Base-by-base conservation (phyloP, 2,797 vertebrate genomes). In the Mormyrus hasselquistii region DNA sequence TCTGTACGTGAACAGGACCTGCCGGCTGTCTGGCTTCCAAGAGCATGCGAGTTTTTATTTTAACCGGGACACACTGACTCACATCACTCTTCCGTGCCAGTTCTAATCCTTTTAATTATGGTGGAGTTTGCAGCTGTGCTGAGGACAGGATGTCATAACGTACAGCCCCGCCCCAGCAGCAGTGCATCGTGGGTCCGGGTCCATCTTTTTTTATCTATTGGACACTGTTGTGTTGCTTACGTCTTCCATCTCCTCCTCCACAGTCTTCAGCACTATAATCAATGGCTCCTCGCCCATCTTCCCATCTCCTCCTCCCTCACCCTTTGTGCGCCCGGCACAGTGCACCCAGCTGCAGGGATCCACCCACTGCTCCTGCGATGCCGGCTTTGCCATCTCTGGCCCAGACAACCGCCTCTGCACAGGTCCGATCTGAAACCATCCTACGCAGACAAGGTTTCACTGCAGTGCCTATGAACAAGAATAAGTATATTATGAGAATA, bases 371-470 rank as follows among this genome's bases (percentile, higher is more conserved):
- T 95, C 94, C 91, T 96, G 96, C 69, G 95, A 95, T 0, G 93
- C 94, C 0, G 96, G 95, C 12, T 96, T 95, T 93, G 95, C 95
- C 92, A 94, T 96, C 83, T 94, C 94, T 2, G 95, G 95, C 55
- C 94, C 92, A 0, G 94, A 95, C 92, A 96, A 92, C 90, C 93
- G 93, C 91, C 91, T 95, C 86, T 96, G 96, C 91, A 95, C 94
- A 91, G 96, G 96, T 96, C 19, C 91, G 19, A 87, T 44, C 16
- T 29, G 14, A 22, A 84, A 50, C 44, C 41, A 29, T 84, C 4
- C 82, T 29, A 22, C 9, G 2, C 76, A 82, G 16, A 29, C 82
- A 84, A 4, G 9, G 1, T 25, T 50, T n/a, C n/a, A 25, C 79
- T 47, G 79, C 73, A 41, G 34, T 79, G 34, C 38, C 73, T 79